A percentile compares a stretch with the other conserved stretches of the same genome.
phyloP scores from a whole-genome alignment of 2,888 invertebrate genomes.

The Rugalucina vietnamica region DNA sequence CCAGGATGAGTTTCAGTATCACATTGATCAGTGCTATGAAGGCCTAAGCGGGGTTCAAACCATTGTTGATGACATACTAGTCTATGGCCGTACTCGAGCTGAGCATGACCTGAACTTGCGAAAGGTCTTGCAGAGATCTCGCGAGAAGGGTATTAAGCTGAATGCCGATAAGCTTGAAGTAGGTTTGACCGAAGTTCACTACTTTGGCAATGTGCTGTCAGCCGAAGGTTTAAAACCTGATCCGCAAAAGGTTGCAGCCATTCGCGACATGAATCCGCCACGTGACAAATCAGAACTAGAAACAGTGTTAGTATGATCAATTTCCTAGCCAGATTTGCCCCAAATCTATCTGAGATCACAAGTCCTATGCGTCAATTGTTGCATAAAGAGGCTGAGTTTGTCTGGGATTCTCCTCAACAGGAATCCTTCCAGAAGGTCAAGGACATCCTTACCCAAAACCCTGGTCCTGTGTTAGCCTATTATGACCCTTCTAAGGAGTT shows the following conservation, averaged over 20 bases:
- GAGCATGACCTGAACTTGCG: conserved; percentile 58
- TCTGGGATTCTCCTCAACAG: conserved; percentile 43
- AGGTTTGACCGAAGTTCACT: conserved; percentile 37
- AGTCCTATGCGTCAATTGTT: conserved; percentile 39
- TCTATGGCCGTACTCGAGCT: conserved; percentile 38
- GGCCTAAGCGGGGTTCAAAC: conserved; percentile 36
- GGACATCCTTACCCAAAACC: conserved; percentile 8
- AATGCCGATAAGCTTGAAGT: conserved; percentile 50
- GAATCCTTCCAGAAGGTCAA: conserved; percentile 51
- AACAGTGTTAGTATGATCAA: conserved; percentile 49
- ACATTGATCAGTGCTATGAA: conserved; percentile 48
- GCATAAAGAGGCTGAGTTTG: conserved; percentile 41
- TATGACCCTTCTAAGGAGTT: too few relatives aligned
- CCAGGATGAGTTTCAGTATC: conserved; percentile 52
- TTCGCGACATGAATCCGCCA: not conserved
- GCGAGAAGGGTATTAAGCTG: conserved; percentile 36
- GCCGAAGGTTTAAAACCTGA: conserved; percentile 37
- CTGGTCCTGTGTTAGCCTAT: too few relatives aligned
- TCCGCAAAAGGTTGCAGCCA: not conserved
- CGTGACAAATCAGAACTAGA: conserved; percentile 3
- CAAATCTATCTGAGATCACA: conserved; percentile 45
- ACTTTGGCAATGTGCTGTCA: conserved; percentile 49
- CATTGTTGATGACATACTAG: conserved; percentile 56
- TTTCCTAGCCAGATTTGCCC: conserved; percentile 37
- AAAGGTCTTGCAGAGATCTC: conserved; percentile 32